Base-by-base conservation (phyloP, 2,888 invertebrate species). In the Xylota segnis region DNA sequence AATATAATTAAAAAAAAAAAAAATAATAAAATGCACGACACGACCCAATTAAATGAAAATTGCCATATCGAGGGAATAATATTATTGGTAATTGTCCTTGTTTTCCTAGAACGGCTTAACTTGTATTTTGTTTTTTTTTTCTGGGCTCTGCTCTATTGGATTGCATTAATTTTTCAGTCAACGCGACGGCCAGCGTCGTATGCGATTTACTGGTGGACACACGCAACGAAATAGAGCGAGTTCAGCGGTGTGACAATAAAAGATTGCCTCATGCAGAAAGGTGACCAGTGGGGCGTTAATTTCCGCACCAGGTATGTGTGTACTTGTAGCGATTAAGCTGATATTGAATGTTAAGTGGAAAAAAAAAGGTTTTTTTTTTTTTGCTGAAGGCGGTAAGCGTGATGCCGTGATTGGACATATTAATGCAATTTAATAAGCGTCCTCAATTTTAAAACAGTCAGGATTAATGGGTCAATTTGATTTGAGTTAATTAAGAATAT, bases 31-130 rank as follows among this genome's bases (percentile, higher is more conserved):
- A 58, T 50, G 29, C 29, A 18, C 65, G 72, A 82, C 76, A 77
- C 70, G 79, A 84, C 68, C 83, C 68, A 84, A 79, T 84, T 84
- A 75, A 84, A 79, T 74, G 63, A 29, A 70, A 65, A 68, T 79
- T 74, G 56, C 43, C 79, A 74, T 68, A 79, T 63, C 66, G 61
- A 52, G 68, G 32, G 63, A 63, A 68, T 56, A 58, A 75, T 63
- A 70, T 74, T 52, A 65, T 74, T 54, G 10, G 68, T 72, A 83
- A 68, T 78, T 79, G 63, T 54, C 68, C 68, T 70, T 70, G 74
- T 75, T 63, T 47, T 61, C 54, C 52, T 66, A 59, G 23, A 66
- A 54, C 27, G 52, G 40, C 47, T 37, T n/a, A 5, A 34, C 16
- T n/a, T 52, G 45, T 65, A 14, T 65, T 27, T 54, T 52, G 65